Base-by-base conservation (phyloP, 1,140 invertebrate species). In the Argopecten irradians region DNA sequence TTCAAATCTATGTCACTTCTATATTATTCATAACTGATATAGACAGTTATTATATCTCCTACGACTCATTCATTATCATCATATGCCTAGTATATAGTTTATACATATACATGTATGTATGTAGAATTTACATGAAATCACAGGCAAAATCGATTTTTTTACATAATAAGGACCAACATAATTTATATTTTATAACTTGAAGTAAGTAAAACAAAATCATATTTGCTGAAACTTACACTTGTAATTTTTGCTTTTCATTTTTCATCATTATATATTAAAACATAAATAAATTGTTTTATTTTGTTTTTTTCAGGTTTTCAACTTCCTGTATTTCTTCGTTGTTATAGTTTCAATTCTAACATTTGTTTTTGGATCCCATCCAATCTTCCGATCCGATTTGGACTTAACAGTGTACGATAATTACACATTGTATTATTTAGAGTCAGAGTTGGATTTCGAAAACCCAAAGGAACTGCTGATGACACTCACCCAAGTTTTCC, bases 251-350 rank as follows among this genome's bases (percentile, higher is more conserved):
- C 9, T 11, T 46, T 19, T 46, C 22, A 19, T 11, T 46, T 46
- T 46, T 11, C 5, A 46, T n/a, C 22, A 16, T 43, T 13, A 43
- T 34, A 32, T 28, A 39, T 82, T 82, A 8, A n/a, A 19, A 36
- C 34, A 32, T 16, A 83, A 34, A 87, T n/a, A 34, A 33, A 0
- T 85, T 82, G 82, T 86, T 22, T 82, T 82, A 35, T 84, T n/a
- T 13, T 82, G 9, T 84, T 84, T n/a, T 34, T 89, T 89, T 71
- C 87, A 90, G 89, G 43, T 90, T 2, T 90, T 55, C 22, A 90
- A 82, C 41, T 13, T 83, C 32, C 14, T 90, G 2, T 90, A 83
- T 82, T 41, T 90, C 22, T 43, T 28, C n/a, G 34, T 88, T 7
- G 89, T 90, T 16, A 11, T 90, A n/a, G 11, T 90, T 41, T 90